Percentiles rank a stretch among this genome's conserved stretches.
phyloP scores from a whole-genome alignment of 2,888 invertebrate genomes.

The Drosophila mimetica region DNA sequence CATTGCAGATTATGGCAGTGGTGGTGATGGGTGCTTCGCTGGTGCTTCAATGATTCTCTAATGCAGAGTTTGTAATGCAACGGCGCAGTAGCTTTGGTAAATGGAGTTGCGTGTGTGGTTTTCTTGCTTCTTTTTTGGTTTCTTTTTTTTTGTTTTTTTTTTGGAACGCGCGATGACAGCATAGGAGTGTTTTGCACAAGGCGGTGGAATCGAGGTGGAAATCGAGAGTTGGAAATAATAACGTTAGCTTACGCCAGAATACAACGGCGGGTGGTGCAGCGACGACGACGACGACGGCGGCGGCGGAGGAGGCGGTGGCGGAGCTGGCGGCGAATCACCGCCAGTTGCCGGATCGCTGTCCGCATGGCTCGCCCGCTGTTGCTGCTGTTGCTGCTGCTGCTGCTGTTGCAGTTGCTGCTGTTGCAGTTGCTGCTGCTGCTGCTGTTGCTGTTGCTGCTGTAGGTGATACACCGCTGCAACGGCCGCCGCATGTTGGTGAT shows the following conservation, averaged over 20 bases:
- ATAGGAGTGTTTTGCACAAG: slow-evolving; percentile 12
- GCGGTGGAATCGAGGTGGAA: slow-evolving; percentile 21
- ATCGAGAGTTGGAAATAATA: slow-evolving; percentile 52
- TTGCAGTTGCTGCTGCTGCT: slow-evolving; percentile 51
- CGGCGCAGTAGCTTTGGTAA: slow-evolving; percentile 12
- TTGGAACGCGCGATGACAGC: slow-evolving; percentile 11
- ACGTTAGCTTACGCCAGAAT: slow-evolving; percentile 82
- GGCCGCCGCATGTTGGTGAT: slow-evolving; percentile 62
- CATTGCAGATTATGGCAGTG: slow-evolving; percentile 13
- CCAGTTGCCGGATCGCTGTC: slow-evolving; percentile 13
- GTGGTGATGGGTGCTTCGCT: not conserved
- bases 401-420: slow-evolving; percentile 29
- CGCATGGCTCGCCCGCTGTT: slow-evolving; percentile 19
- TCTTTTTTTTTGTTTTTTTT: not conserved
- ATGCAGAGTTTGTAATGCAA: slow-evolving; percentile 1
- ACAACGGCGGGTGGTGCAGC: slow-evolving; percentile 82
- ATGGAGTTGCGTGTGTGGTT: slow-evolving; percentile 2
- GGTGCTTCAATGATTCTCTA: slow-evolving; percentile 1
- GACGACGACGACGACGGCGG: slow-evolving; percentile 60
- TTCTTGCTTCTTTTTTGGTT: not conserved
- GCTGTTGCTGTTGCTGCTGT: slow-evolving; percentile 63
- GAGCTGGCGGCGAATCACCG: not conserved
- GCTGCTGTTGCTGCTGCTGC: slow-evolving; percentile 40
- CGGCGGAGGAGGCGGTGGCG: slow-evolving; percentile 31
- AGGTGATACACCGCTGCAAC: slow-evolving; percentile 69